These are phyloP conservation scores for Oedothorax gibbosus DNA, from an alignment of 1,140 invertebrate species.

Conservation along the genomic window DNA sequence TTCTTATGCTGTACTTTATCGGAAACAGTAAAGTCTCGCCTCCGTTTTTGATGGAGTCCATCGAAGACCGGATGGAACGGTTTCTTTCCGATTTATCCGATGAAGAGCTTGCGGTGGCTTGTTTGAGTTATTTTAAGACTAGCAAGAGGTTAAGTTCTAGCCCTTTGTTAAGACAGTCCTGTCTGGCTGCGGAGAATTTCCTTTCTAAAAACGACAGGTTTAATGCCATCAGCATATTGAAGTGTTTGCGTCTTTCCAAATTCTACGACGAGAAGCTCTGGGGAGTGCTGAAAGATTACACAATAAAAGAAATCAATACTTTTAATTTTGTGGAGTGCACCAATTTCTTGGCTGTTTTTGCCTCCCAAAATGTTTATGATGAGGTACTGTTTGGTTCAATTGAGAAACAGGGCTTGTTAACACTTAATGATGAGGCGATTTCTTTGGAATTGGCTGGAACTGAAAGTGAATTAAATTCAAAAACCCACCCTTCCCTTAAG, in stretches of 20 bases:
- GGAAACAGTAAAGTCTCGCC: conserved; percentile 34
- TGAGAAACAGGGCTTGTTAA: conserved; percentile 6
- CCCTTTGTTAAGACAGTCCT: background rate
- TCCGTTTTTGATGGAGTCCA: conserved; percentile 26
- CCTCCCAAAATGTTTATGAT: conserved; percentile 34
- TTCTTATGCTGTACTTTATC: conserved; percentile 49
- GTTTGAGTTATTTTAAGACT: conserved; percentile 46
- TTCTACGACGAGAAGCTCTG: conserved; percentile 23
- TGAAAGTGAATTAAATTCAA: conserved; percentile 3
- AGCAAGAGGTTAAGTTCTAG: conserved; percentile 27
- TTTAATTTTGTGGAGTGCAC: conserved; percentile 48
- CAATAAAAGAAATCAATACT: conserved; percentile 2
- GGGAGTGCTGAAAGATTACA: conserved; percentile 18
- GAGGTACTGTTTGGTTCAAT: conserved; percentile 12
- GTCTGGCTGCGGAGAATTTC: conserved; percentile 9
- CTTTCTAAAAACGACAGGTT: conserved; percentile 43
- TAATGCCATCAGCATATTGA: conserved; percentile 47
- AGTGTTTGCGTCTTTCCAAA: conserved; percentile 31
- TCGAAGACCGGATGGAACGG: conserved; percentile 27
- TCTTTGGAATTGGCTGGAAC: background rate
- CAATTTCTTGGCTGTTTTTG: conserved; percentile 49
- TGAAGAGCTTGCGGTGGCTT: conserved; percentile 34
- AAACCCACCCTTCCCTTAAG: conserved; percentile 33
- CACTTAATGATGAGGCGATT: conserved; percentile 2
- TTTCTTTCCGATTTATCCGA: conserved; percentile 18